Evolutionary conservation across 2,113 vertebrate species (phyloP), one percentile per base, ranked within the genome.

Genomic region (Microtus oregoni): DNA sequence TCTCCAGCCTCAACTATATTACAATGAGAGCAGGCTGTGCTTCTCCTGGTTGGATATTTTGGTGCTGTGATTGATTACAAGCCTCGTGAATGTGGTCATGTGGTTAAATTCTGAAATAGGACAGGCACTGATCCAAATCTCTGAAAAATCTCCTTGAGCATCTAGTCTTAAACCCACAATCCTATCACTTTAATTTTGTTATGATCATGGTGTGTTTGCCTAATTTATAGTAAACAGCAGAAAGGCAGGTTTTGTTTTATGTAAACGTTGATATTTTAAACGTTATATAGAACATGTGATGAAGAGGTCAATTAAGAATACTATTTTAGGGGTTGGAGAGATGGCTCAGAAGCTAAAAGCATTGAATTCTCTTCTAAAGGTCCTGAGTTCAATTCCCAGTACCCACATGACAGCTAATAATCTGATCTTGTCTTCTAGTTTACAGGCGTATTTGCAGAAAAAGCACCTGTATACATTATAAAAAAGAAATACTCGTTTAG

Each of bases 281-380:
- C 98, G 6, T 70, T 70, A 98, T 98, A 98, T 98, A 98, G 98
- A 98, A 98, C 98, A 98, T 98, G 98, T 98, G 98, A 96, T 98
- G 98, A 98, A 98, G 98, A 99, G 98, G 73, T 76, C 98, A 99
- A 98, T 98, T 98, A 99, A 99, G 98, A 98, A 99, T 99, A 99
- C 98, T 97, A 98, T 98, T 98, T 98, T 98, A 98, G 98, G 98
- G 98, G 98, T 98, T 72, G 35, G 17, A 38, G 68, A 70, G 70
- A n/a, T 72, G 68, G 7, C 68, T 72, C 17, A n/a, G 35, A 1
- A 19, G 35, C 20, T 72, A 72, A 72, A 35, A 72, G 7, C 70
- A 72, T 19, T 72, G 35, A n/a, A 35, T 72, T 10, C 17, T 72
- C 35, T 72, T 72, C 35, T 17, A 72, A n/a, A 72, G 35, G 70